phyloP scores from a whole-genome alignment of 2,113 vertebrate species.

The Micronycteris hirsuta region DNA sequence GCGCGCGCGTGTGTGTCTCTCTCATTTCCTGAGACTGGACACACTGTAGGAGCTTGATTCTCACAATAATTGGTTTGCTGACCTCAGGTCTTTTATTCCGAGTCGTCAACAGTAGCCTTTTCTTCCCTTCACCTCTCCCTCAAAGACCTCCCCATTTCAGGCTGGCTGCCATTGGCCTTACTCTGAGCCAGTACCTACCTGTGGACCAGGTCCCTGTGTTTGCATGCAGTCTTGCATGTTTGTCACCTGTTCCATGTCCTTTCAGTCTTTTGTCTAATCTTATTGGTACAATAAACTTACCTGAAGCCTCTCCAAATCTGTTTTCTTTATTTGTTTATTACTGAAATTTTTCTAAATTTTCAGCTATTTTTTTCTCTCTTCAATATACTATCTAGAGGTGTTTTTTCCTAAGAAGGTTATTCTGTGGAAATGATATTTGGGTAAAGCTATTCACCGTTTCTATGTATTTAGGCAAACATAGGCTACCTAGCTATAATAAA shows the following conservation, averaged over 20 bases:
- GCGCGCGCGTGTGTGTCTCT: too few species aligned
- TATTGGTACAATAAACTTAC: neutral
- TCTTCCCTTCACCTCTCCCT: neutral
- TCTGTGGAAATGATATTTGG: neutral
- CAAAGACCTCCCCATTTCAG: neutral
- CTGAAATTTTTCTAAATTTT: conserved; percentile 7
- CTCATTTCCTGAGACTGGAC: neutral
- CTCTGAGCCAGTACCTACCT: neutral
- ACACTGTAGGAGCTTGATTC: neutral
- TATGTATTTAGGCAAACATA: neutral
- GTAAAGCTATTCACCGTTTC: neutral
- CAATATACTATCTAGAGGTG: neutral
- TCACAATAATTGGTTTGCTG: neutral
- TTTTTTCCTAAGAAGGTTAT: neutral
- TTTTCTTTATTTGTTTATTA: neutral
- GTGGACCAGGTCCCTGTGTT: neutral
- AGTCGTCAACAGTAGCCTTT: neutral
- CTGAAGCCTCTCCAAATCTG: neutral
- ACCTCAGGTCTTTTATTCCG: neutral
- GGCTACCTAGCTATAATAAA: neutral
- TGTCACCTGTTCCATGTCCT: neutral
- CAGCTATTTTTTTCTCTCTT: neutral
- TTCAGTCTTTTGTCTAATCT: neutral
- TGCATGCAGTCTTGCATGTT: neutral
- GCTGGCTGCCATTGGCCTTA: neutral